Evolutionary conservation across 1,140 invertebrate species (phyloP).

Genomic region (Papilio aristodemus): DNA sequence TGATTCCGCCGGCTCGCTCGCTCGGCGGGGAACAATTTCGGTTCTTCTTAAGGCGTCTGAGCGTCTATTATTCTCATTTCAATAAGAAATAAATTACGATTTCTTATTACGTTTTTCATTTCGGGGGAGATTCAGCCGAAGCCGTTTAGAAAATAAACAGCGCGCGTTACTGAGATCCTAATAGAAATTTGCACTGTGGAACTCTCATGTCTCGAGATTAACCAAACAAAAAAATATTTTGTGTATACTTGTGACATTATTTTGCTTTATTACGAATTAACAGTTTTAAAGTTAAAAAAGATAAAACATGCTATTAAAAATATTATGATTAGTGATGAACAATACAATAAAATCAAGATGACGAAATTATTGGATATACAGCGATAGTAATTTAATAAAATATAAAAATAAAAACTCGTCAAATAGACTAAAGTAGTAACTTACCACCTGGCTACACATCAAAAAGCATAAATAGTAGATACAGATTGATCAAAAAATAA

Average conservation of each 20-base stretch:
- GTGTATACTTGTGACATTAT: background rate
- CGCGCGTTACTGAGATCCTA: slow-evolving; percentile 64
- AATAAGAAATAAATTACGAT: slow-evolving; percentile 80
- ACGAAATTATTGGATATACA: no score
- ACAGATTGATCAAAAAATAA: no score
- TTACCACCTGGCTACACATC: no score
- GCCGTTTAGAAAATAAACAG: slow-evolving; percentile 61
- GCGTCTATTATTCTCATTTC: slow-evolving; percentile 77
- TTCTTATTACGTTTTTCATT: slow-evolving; percentile 80
- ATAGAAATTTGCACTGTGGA: slow-evolving; percentile 49
- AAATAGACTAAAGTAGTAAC: no score
- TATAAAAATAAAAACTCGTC: no score
- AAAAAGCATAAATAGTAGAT: no score
- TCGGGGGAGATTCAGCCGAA: slow-evolving; percentile 68
- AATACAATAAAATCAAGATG: no score
- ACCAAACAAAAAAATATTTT: slow-evolving; percentile 1
- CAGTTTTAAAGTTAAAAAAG: no score
- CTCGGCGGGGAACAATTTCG: slow-evolving; percentile 63
- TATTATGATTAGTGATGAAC: no score
- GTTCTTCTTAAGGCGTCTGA: slow-evolving; percentile 59
- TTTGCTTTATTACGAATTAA: background rate
- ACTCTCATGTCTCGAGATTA: slow-evolving; percentile 29
- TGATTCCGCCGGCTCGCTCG: slow-evolving; percentile 53
- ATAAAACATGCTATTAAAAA: no score
- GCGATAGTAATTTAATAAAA: no score